phyloP scores from a whole-genome alignment of 2,888 invertebrate genomes.

The Magallana nippona region DNA sequence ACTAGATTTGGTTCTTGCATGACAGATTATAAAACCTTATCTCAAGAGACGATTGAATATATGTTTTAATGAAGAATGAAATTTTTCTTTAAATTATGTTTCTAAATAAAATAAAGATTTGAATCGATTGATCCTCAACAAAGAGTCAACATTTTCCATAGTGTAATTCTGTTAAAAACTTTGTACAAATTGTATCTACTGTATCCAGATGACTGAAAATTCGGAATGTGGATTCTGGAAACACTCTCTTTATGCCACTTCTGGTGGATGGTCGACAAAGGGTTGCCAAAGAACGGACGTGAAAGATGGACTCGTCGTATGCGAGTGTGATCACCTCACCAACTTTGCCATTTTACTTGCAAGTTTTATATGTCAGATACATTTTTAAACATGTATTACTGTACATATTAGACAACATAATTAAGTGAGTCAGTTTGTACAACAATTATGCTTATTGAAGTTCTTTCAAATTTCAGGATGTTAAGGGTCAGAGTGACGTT shows the following conservation, averaged over 20 bases:
- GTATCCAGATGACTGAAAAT: conserved; percentile 32
- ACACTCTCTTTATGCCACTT: conserved; percentile 60
- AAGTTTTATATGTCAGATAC: conserved; percentile 45
- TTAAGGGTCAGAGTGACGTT: conserved; percentile 53
- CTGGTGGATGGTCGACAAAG: conserved; percentile 69
- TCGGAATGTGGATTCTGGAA: conserved; percentile 71
- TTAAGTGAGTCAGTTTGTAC: too few relatives aligned
- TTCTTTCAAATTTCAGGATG: conserved; percentile 53
- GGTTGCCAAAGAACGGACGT: conserved; percentile 61
- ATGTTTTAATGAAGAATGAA: too few relatives aligned
- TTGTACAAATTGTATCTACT: neutral
- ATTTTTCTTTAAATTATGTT: too few relatives aligned
- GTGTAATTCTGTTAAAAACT: too few relatives aligned
- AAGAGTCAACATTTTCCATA: too few relatives aligned
- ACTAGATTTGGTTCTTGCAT: too few relatives aligned
- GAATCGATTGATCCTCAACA: too few relatives aligned
- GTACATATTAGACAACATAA: too few relatives aligned
- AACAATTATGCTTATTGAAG: neutral
- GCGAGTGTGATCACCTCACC: conserved; percentile 75
- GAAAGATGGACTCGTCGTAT: conserved; percentile 62
- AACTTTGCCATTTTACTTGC: conserved; percentile 76
- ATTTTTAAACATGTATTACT: too few relatives aligned
- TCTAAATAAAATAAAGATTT: too few relatives aligned
- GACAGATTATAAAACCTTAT: too few relatives aligned
- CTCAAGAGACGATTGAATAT: too few relatives aligned